Evolutionary conservation across 2,888 invertebrate species (phyloP), one percentile per base, ranked within the genome.

Genomic region (Eudasyphora cyanicolor): DNA sequence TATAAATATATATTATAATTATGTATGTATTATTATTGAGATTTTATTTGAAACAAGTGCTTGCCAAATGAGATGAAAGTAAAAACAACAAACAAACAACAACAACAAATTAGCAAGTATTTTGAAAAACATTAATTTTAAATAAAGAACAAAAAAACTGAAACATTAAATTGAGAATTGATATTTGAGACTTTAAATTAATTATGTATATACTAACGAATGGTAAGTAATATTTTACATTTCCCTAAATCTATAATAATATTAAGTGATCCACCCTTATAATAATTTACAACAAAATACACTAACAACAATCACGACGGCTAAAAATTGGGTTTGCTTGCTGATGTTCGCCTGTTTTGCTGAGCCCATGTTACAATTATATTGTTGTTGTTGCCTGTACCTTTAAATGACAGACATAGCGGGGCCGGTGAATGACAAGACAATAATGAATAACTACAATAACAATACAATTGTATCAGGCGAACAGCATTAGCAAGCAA

Each of bases 81-180:
- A 21, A 67, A 67, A 45, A 45, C 45, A 45, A 67, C 67, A 62
- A 77, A 79, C 19, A 74, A 74, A 49, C 42, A 51, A 71, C 70
- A 71, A 62, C 62, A 82, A 76, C 51, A 38, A 75, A 54, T 64
- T 69, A 74, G 84, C 81, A 73, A 84, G 84, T 79, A 62, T 69
- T 79, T 81, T 78, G n/a, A 60, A 38, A 51, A 76, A 76, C 67
- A 76, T 81, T 78, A 38, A 78, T 81, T 84, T 74, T 73, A 73
- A 84, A 84, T 84, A 81, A 84, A 77, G 6, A 64, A 75, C 1
- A 42, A 54, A 75, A 5, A 62, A 74, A 70, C 71, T 27, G 8
- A 79, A 74, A 69, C 69, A 76, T 76, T 82, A 62, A 76, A 64
- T 75, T 69, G 76, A 70, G 76, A 54, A 77, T 19, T 45, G 14